Conservation (phyloP, 1,140 invertebrate species). For the Lepeophtheirus salmonis region DNA sequence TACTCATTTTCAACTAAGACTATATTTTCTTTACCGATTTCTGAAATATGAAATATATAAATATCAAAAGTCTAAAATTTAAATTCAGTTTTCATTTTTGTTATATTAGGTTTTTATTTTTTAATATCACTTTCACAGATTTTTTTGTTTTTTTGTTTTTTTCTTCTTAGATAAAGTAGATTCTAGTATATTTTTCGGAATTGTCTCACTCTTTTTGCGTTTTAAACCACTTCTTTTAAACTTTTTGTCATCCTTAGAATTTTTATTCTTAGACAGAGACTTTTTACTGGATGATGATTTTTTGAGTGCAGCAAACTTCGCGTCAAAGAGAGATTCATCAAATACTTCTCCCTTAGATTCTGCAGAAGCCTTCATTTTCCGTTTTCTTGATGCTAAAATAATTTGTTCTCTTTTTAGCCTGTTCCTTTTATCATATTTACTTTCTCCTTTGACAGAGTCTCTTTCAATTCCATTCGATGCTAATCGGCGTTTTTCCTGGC, state of each 20-base stretch:
- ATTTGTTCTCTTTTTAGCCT: not conserved
- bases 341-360: not conserved
- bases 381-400: not conserved
- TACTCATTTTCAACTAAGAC: too few relatives aligned
- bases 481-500: constrained; percentile 22
- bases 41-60: too few relatives aligned
- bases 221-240: too few relatives aligned
- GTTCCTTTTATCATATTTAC: not conserved
- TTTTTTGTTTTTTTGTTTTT: not conserved
- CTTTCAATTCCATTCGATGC: not conserved
- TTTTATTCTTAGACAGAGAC: not conserved
- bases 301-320: too few relatives aligned
- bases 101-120: constrained; percentile 1
- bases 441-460: constrained; percentile 10
- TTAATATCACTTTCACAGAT: not conserved
- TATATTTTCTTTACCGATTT: too few relatives aligned
- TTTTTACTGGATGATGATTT: not conserved
- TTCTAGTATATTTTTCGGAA: too few relatives aligned
- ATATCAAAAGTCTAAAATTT: too few relatives aligned
- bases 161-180: not conserved
- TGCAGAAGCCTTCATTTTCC: not conserved
- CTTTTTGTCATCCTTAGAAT: too few relatives aligned
- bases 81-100: too few relatives aligned
- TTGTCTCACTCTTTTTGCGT: too few relatives aligned
- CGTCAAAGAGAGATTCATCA: not conserved